Evolutionary conservation across 1,140 invertebrate species (phyloP), one percentile per base, ranked within the genome.

Genomic region (Drosophila funebris): DNA sequence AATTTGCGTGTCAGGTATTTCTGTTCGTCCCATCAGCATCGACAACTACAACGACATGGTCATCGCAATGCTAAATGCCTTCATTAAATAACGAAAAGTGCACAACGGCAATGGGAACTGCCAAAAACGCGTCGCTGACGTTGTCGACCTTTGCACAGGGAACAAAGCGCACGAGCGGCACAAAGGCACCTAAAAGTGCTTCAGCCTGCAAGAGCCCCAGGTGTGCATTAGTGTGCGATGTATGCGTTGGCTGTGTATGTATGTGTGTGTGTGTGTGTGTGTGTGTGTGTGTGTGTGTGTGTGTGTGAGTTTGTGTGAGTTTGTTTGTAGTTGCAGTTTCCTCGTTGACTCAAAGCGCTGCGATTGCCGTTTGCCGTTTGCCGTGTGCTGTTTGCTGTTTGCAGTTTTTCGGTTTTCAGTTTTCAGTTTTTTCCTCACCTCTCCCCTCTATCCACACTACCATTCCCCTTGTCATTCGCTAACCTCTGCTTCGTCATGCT

Each of bases 71-170:
- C 56, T 69, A 73, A 73, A 73, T 73, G 71, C 66, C 66, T 73
- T 73, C 66, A 73, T 73, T 73, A 73, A 69, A 43, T n/a, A 62
- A 57, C 31, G 57, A 50, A 72, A 73, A 69, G 66, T 56, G 71
- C 66, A 64, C 31, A 63, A 39, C 27, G 60, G 16, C 27, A 46
- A 16, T 18, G 43, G 16, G 29, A 64, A 48, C n/a, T 37, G 63
- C 69, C 46, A 50, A 70, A 60, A 56, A 48, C 46, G 20, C 57
- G 29, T 24, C 36, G 18, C 37, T 24, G 36, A 39, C 44, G 44
- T 14, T 63, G 60, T 16, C 60, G 61, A 64, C 60, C 60, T 64
- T 66, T 71, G 13, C 60, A 39, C 14, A 36, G 39, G 63, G 27
- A 68, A 56, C 70, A 73, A 73, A 68, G 70, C 70, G 41, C 70